phyloP scores from a whole-genome alignment of 1,140 invertebrate genomes.

The Lepeophtheirus salmonis region DNA sequence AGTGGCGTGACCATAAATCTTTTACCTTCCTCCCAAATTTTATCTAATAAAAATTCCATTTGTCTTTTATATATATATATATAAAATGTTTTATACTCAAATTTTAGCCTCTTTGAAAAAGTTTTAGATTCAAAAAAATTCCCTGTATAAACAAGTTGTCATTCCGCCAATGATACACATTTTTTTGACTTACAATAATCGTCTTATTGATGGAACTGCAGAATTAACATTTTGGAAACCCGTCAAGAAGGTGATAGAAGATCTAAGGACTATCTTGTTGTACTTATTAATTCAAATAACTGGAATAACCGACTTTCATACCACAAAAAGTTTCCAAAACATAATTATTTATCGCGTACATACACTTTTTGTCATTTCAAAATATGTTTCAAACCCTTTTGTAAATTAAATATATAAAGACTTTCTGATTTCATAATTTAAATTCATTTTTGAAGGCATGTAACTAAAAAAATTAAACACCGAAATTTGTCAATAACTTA shows the following conservation, averaged over 20 bases:
- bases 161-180: slow-evolving; percentile 99
- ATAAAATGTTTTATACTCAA: no score
- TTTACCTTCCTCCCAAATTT: no score
- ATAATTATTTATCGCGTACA: slow-evolving; percentile 9
- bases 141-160: no score
- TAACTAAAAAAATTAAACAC: no score
- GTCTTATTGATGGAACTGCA: slow-evolving; percentile 95
- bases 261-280: slow-evolving; percentile 77
- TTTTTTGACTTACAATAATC: slow-evolving; percentile 95
- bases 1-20: no score
- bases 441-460: no score
- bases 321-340: background rate
- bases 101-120: no score
- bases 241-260: slow-evolving; percentile 88
- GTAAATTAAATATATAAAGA: background rate
- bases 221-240: slow-evolving; percentile 79
- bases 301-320: background rate
- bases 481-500: no score
- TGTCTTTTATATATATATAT: no score
- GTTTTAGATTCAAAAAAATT: no score
- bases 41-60: no score
- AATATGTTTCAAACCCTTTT: background rate
- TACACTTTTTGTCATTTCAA: background rate
- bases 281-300: slow-evolving; percentile 40
- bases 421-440: no score